Base-by-base conservation (phyloP, 2,888 invertebrate species). In the Polymixis lichenea region DNA sequence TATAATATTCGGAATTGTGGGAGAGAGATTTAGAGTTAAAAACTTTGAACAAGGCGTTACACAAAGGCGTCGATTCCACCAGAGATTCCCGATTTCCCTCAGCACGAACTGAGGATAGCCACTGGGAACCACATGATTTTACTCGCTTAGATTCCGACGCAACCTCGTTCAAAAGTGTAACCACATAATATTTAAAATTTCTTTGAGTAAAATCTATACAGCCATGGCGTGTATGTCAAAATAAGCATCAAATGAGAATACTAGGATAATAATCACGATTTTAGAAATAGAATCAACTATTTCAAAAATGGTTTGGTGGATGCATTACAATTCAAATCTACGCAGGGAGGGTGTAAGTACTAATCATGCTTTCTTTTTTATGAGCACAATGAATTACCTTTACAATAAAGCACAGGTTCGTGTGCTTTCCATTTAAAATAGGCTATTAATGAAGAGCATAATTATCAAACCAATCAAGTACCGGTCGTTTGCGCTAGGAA, bases 251-350 rank as follows among this genome's bases (percentile, higher is more conserved):
- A 53, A 53, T 15, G 22, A 51, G 17, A 17, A 51, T 17, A 25
- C 2, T 0, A 25, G 22, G 3, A 8, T 19, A 25, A 56, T 19
- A 13, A 3, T n/a, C 1, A 46, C 43, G 43, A 9, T 46, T 46
- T 46, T 46, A 46, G 43, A 1, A 13, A 1, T 9, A 46, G 43
- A 46, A 46, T 46, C 11, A 55, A 46, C 0, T 13, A 15, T 22
- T 78, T 43, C 0, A 5, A 77, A 77, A 81, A 88, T 89, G 89
- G 88, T 89, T 79, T 87, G 88, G 89, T 87, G 78, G 80, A 71
- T 81, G 64, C 66, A 86, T 61, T 75, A 43, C 6, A 78, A 66
- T 58, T 55, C 69, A 46, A 51, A 17, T 15, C 64, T 46, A 55
- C 61, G 60, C 60, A 74, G 70, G 38, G 49, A 65, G 9, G 82